Base-by-base conservation (phyloP, 2,888 invertebrate species). In the Electrophaes corylata region DNA sequence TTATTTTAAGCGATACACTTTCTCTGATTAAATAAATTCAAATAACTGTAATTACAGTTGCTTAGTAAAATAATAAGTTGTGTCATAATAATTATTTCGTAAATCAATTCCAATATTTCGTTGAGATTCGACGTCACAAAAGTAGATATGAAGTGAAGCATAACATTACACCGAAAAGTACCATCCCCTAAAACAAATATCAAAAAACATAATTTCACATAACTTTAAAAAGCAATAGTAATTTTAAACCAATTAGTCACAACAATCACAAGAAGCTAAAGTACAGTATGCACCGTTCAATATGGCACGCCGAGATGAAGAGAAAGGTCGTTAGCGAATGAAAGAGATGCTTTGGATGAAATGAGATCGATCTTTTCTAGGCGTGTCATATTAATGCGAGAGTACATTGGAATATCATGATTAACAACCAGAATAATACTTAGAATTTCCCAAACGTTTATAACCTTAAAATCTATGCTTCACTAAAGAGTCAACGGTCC, bases 101-200 rank as follows among this genome's bases (percentile, higher is more conserved):
- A 10, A 51, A 33, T 20, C n/a, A 39, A 39, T 66, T 69, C 68
- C 68, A 63, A 51, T 57, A 57, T 39, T 57, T 52, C 48, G 60
- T 45, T 62, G 66, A 66, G 65, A 69, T 69, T 69, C 67, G 62
- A 67, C 62, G 61, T 26, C 53, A 62, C 57, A 56, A 58, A 47
- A 59, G 33, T 53, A 44, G 58, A 54, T 50, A 58, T 50, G 18
- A 48, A 58, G 64, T 52, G 67, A 53, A 55, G 62, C 53, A 58
- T 51, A 57, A 62, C 46, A 61, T 57, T 69, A 69, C 67, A 69
- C 69, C 67, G 63, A 58, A 67, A 58, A 60, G 54, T 62, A 65
- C 55, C 65, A 66, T 59, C 26, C 46, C 67, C 67, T 67, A 69
- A 67, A 69, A 69, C 67, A 67, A 69, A 67, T 61, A 50, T 57